Evolutionary conservation across 1,140 invertebrate species (phyloP).

Genomic region (Drosophila navojoa): DNA sequence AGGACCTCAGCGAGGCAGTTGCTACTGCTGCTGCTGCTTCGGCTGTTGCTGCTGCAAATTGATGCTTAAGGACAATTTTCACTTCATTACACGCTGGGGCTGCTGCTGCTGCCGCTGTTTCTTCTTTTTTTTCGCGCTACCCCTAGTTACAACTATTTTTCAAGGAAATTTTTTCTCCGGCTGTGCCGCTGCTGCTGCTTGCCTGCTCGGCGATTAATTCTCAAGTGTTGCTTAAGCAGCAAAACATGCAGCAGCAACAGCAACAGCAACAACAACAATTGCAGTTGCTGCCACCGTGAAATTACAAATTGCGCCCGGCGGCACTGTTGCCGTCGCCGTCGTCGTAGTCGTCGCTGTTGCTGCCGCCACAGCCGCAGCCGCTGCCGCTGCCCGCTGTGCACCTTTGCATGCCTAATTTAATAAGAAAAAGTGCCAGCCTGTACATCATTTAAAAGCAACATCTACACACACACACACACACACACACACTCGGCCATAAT

Average conservation of each 20-base stretch:
- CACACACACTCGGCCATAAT: conserved; percentile 48
- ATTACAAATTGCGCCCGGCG: conserved; percentile 62
- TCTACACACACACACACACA: conserved; percentile 19
- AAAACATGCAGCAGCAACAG: conserved; percentile 30
- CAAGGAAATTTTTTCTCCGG: conserved; percentile 26
- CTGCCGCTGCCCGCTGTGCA: conserved; percentile 24
- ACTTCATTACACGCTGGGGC: conserved; percentile 75
- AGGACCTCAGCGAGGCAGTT: conserved; percentile 19
- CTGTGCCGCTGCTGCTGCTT: conserved; percentile 9
- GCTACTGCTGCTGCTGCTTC: conserved; percentile 13
- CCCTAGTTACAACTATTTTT: conserved; percentile 34
- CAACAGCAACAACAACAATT: conserved; percentile 11
- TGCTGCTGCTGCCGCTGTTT: conserved; percentile 13
- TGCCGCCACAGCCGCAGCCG: conserved; percentile 24
- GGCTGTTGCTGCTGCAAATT: conserved; percentile 66
- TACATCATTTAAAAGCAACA: conserved; percentile 58
- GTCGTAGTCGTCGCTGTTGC: not conserved
- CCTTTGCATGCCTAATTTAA: conserved; percentile 71
- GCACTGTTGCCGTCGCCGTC: conserved; percentile 17
- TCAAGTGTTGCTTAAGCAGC: conserved; percentile 56
- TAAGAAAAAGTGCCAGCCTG: conserved; percentile 62
- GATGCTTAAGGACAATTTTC: conserved; percentile 84
- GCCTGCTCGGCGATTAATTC: conserved; percentile 46
- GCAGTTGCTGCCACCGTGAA: conserved; percentile 49
- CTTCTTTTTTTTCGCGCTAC: conserved; percentile 31